phyloP scores from a whole-genome alignment of 2,888 invertebrate genomes.

The Leptinotarsa peninsularis region DNA sequence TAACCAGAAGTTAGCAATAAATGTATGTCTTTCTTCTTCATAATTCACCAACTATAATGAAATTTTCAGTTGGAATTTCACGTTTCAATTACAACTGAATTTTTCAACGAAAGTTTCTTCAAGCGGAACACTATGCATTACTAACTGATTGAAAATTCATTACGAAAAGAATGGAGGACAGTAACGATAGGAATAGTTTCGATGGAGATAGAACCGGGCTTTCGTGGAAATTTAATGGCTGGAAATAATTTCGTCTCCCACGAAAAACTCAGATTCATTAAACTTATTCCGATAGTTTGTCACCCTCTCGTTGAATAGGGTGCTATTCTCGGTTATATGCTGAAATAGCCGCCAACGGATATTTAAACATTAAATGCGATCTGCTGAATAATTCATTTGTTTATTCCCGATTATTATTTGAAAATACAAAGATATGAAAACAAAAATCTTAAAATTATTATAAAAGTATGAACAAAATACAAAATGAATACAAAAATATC shows the following conservation, averaged over 20 bases:
- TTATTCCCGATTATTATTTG: no score
- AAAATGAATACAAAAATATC: no score
- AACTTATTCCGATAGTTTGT: not conserved
- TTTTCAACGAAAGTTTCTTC: not conserved
- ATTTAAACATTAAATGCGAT: not conserved
- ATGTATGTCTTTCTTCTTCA: not conserved
- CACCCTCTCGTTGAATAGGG: not conserved
- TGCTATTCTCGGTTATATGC: not conserved
- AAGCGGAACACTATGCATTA: not conserved
- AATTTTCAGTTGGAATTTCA: not conserved
- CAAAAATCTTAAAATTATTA: no score
- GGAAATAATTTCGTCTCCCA: constrained; percentile 1
- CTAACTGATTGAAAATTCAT: constrained; percentile 3
- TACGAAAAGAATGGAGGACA: not conserved
- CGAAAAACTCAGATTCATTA: not conserved
- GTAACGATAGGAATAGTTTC: constrained; percentile 13
- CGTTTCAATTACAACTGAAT: not conserved
- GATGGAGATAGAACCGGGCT: not conserved
- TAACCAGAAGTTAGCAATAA: not conserved
- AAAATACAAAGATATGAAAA: no score
- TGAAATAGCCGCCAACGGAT: not conserved
- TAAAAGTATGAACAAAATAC: no score
- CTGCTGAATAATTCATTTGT: no score
- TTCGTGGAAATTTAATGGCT: not conserved
- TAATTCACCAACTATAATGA: not conserved